Evolutionary conservation across 2,888 invertebrate genomes (phyloP), one percentile per base, ranked within the genome.

Genomic region (Cerceris rybyensis): DNA sequence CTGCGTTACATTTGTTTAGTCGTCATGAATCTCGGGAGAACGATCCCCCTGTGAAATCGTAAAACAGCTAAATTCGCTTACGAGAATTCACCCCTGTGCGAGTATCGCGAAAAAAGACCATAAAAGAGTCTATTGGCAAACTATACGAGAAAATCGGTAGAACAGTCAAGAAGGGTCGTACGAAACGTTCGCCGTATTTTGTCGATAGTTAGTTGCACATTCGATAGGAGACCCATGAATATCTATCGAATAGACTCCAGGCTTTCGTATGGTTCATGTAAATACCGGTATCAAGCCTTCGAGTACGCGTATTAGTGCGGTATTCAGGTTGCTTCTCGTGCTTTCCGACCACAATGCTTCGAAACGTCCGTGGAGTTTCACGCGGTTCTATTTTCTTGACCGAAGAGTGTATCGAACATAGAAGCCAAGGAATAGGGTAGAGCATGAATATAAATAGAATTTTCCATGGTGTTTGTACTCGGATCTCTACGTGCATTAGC

Each of bases 341-440:
- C 83, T 84, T 83, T 75, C 80, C 28, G 46, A 66, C 70, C 77
- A 80, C 82, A 83, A 87, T 85, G 78, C 78, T 72, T 70, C 80
- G 82, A 83, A 87, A 87, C 80, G 85, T 88, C 81, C 86, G 68
- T 82, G 70, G 83, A 82, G 75, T 86, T 82, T 85, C 81, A 75
- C 78, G 63, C 79, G 67, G 73, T 73, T 67, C 80, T 74, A 61
- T 75, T 80, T 75, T 70, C 77, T 63, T 60, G 57, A 49, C 68
- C 49, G 28, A 28, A 70, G 60, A 57, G 66, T 68, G 73, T 83
- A 83, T 82, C 70, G 80, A 82, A 73, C 76, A 74, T 54, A 28
- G 72, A 52, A 76, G 52, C 64, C 69, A 75, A 84, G 71, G 73
- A 73, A 67, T 70, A 55, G 58, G 50, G 54, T 63, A 46, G 67